Percentiles rank a stretch among this genome's conserved stretches.
Conservation (phyloP, 2,888 invertebrate genomes). For the Microctonus hyperodae region DNA sequence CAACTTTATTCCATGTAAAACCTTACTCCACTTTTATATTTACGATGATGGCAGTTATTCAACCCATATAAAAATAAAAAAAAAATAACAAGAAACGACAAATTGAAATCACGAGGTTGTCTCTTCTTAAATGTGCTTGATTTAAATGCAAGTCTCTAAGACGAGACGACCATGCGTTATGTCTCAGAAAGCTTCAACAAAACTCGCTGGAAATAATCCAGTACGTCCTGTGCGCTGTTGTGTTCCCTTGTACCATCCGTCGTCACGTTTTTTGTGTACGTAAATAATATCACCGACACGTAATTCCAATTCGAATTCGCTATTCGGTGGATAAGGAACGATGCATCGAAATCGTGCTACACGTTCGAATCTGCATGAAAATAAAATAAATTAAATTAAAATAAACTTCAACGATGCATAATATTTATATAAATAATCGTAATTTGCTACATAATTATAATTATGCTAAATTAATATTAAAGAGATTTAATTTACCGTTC, state of each 20-base stretch:
- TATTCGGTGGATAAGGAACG: conserved; percentile 93
- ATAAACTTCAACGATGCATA: too few relatives aligned
- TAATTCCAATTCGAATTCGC: conserved; percentile 89
- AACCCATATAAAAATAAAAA: background rate
- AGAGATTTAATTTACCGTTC: conserved; percentile 62
- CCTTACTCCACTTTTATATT: background rate
- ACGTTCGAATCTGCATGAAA: conserved; percentile 52
- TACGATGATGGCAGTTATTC: background rate
- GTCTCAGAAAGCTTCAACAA: conserved; percentile 78
- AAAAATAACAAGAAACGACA: background rate
- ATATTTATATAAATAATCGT: background rate
- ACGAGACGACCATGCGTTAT: conserved; percentile 55
- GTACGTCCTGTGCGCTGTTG: conserved; percentile 88
- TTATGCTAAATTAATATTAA: background rate
- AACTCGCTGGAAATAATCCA: conserved; percentile 94
- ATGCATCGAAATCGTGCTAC: conserved; percentile 83
- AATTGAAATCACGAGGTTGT: conserved; percentile 27
- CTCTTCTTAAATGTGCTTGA: conserved; percentile 30
- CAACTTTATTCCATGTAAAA: too few relatives aligned
- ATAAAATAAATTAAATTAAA: background rate
- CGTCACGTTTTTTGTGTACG: conserved; percentile 90
- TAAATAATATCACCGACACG: conserved; percentile 90
- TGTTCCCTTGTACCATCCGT: conserved; percentile 96
- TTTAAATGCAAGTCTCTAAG: conserved; percentile 63
- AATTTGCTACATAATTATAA: too few relatives aligned